These are phyloP conservation scores for Reinhardtius hippoglossoides DNA, from an alignment of 2,113 vertebrate genomes.

Conservation along the genomic window DNA sequence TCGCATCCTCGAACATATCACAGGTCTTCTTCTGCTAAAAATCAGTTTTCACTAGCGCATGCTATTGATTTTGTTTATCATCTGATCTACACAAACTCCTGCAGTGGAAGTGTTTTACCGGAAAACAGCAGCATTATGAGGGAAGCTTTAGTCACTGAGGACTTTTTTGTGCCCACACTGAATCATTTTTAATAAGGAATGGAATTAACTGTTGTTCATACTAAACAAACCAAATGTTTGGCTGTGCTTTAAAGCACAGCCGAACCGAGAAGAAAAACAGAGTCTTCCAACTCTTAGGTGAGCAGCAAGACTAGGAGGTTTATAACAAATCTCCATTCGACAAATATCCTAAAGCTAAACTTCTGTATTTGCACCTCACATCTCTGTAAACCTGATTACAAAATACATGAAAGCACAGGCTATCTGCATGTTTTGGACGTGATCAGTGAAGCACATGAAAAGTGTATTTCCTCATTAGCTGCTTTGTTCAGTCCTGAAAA, in stretches of 20 bases:
- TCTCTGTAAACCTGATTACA: background rate
- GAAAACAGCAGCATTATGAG: background rate
- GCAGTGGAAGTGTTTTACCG: background rate
- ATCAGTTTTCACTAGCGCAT: background rate
- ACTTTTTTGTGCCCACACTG: background rate
- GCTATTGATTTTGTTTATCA: background rate
- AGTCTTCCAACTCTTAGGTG: background rate
- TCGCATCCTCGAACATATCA: background rate
- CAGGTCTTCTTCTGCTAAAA: background rate
- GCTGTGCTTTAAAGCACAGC: background rate
- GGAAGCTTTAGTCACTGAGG: background rate
- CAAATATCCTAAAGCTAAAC: background rate
- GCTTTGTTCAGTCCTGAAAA: conserved; percentile 9
- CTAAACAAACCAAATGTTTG: background rate
- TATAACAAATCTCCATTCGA: background rate
- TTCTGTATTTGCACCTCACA: background rate
- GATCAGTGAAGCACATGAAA: conserved; percentile 29
- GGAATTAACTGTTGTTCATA: background rate
- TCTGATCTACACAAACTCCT: background rate
- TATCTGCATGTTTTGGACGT: background rate
- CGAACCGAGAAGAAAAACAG: background rate
- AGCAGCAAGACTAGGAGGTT: background rate
- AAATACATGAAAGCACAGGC: no score
- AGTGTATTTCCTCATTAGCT: conserved; percentile 46
- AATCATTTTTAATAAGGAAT: conserved; percentile 3